phyloP scores from a whole-genome alignment of 2,888 invertebrate species.

The Meandrusa payeni region DNA sequence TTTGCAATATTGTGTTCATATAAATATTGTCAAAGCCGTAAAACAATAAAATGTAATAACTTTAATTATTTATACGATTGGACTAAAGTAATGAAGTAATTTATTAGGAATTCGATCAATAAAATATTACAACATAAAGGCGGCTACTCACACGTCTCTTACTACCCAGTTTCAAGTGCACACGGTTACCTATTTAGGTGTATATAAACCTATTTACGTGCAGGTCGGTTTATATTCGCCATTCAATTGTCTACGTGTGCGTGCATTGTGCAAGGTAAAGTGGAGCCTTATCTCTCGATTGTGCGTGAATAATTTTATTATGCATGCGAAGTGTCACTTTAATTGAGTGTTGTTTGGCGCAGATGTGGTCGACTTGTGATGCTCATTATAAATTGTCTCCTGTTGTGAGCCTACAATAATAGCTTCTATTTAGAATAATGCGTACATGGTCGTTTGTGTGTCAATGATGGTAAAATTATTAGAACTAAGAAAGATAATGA shows the following conservation, averaged over 20 bases:
- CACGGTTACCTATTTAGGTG: constrained; percentile 11
- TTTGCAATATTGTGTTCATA: too few species aligned
- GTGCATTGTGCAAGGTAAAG: constrained; percentile 26
- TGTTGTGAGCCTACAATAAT: constrained; percentile 58
- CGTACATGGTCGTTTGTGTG: constrained; percentile 6
- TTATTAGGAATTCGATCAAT: constrained; percentile 9
- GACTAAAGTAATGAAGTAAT: constrained; percentile 16
- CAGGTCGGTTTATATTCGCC: constrained; percentile 4
- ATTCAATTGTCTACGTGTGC: constrained; percentile 23
- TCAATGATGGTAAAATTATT: constrained; percentile 7
- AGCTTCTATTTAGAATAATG: constrained; percentile 51
- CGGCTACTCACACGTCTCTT: neutral
- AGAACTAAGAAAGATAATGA: constrained; percentile 3
- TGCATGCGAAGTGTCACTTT: constrained; percentile 70
- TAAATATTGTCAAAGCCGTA: too few species aligned
- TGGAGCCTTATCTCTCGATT: constrained; percentile 40
- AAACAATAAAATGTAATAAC: neutral
- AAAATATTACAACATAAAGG: constrained; percentile 2
- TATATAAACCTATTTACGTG: constrained; percentile 13
- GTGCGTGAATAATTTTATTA: constrained; percentile 71
- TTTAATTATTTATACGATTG: constrained; percentile 11
- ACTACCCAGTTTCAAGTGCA: constrained; percentile 10
- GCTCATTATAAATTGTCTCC: constrained; percentile 52
- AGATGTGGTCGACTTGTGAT: constrained; percentile 63
- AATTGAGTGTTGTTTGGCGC: constrained; percentile 72